Percentiles rank a stretch among this genome's conserved stretches.
phyloP scores from a whole-genome alignment of 1,140 invertebrate species.

The Neodiprion fabricii region DNA sequence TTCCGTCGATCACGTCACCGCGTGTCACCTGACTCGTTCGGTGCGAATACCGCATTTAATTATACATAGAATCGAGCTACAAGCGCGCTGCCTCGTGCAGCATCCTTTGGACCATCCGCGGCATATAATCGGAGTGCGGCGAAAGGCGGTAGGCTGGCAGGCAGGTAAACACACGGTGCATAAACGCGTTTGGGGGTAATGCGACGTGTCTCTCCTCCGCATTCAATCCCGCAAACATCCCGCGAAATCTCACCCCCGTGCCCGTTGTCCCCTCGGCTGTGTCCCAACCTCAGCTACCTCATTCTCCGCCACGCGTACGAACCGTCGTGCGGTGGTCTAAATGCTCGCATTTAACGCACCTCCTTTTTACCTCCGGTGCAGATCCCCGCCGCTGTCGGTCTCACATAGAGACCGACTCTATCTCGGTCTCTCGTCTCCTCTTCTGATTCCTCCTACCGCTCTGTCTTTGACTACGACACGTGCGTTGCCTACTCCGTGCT shows the following conservation, averaged over 20 bases:
- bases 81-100: not conserved
- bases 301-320: not conserved
- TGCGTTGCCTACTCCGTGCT: not conserved
- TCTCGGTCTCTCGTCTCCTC: not conserved
- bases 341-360: not conserved
- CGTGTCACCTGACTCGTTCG: no score
- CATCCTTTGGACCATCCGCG: not conserved
- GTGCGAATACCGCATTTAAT: no score
- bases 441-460: not conserved
- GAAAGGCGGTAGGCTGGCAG: not conserved
- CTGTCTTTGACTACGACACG: not conserved
- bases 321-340: not conserved
- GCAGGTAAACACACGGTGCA: not conserved
- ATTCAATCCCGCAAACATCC: slow-evolving; percentile 2
- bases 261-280: not conserved
- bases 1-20: no score
- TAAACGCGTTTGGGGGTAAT: not conserved
- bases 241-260: not conserved
- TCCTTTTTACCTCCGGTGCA: not conserved
- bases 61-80: no score
- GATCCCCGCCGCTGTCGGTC: not conserved
- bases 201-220: not conserved
- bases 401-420: not conserved
- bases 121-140: not conserved
- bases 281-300: not conserved